Evolutionary conservation across 2,113 vertebrate species (phyloP).

Genomic region (Nibea albiflora): DNA sequence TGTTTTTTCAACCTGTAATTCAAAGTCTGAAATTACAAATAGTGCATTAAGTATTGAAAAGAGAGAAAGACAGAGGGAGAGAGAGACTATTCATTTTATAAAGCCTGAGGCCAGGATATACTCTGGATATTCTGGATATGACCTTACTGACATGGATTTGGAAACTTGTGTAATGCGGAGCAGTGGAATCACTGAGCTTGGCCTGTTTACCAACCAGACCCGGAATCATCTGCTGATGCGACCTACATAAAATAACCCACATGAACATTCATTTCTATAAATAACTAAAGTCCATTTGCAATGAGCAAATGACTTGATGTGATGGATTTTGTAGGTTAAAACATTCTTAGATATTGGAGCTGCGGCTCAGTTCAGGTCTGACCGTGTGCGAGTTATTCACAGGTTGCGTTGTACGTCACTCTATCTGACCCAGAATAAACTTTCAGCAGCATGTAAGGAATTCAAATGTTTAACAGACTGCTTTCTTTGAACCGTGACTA

Average conservation of each 20-base stretch:
- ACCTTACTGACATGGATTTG: constrained; percentile 21
- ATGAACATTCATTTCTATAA: constrained; percentile 40
- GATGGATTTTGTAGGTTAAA: constrained; percentile 17
- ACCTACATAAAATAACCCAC: constrained; percentile 56
- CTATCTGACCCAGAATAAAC: background rate
- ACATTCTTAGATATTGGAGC: background rate
- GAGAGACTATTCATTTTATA: no score
- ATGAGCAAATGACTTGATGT: constrained; percentile 15
- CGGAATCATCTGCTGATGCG: constrained; percentile 50
- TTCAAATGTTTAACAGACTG: background rate
- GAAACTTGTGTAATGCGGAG: constrained; percentile 28
- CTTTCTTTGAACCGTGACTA: background rate
- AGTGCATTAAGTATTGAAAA: background rate
- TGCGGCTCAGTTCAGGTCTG: background rate
- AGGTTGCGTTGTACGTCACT: background rate
- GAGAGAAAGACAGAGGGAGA: background rate
- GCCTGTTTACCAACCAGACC: constrained; percentile 50
- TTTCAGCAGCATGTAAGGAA: background rate
- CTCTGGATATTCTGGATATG: background rate
- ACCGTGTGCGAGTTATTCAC: background rate
- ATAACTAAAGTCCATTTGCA: constrained; percentile 40
- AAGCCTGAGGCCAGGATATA: background rate
- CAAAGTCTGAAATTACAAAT: background rate
- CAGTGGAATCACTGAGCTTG: constrained; percentile 41
- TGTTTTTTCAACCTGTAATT: background rate